Base-by-base conservation (phyloP, 2,888 invertebrate genomes). In the Andrena dorsata region DNA sequence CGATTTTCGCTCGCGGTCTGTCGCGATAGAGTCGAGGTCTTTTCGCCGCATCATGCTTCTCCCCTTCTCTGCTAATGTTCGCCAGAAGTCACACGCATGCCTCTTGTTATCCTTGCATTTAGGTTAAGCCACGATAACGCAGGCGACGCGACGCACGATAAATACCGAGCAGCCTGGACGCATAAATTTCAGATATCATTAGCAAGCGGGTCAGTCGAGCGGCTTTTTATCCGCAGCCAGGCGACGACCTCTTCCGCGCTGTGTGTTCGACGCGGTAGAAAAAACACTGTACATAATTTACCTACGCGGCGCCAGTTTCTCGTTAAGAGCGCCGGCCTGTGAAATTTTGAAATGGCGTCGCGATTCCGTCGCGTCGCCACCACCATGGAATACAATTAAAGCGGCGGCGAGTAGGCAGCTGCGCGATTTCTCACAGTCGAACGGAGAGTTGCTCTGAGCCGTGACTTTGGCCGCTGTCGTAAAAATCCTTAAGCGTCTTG, bases 181-280 rank as follows among this genome's bases (percentile, higher is more conserved):
- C 82, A 85, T 87, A 85, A 87, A 87, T 87, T 85, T 80, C 69
- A 78, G 75, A 76, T 83, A 75, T 81, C 78, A 75, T 82, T 85
- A 85, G 78, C 74, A 61, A 85, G 76, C 74, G 61, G 80, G 65
- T 76, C 66, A 70, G 69, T 61, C 69, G 80, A 77, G 65, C 47
- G 10, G 47, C 69, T 77, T 78, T 53, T 53, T 65, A 70, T 26
- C 58, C 23, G 41, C 41, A 2, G 49, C 73, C 41, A 65, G 51
- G 8, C 71, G 61, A 28, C 35, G 51, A 35, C 53, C n/a, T 6
- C 3, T 41, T 30, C 35, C 26, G 51, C 26, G 3, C 8, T 23
- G n/a, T 28, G 23, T 5, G 26, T 20, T 8, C 0, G 49, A 47
- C 5, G 4, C 35, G n/a, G 10, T 20, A 10, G 13, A 41, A 16